These are phyloP conservation scores for Leptatherina wallacei DNA, from an alignment of 2,797 vertebrate genomes.

Conservation along the genomic window DNA sequence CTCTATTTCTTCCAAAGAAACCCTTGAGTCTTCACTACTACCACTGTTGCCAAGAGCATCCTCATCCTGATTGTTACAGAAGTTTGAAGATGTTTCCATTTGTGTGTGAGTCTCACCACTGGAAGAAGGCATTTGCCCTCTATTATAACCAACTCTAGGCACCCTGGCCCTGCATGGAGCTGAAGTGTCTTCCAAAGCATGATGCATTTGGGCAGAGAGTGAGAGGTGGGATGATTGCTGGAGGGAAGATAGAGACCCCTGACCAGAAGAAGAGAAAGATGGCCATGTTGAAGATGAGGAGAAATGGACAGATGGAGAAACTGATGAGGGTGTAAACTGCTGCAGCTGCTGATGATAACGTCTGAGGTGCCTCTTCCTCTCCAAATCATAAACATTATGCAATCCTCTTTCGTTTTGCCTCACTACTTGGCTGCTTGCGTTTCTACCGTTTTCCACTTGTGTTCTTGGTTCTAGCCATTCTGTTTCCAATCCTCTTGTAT, in stretches of 20 bases:
- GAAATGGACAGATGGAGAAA: constrained; percentile 29
- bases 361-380: constrained; percentile 86
- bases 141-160: constrained; percentile 25
- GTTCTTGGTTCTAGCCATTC: constrained; percentile 18
- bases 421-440: neutral
- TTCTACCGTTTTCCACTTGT: constrained; percentile 9
- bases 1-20: constrained; percentile 14
- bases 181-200: constrained; percentile 72
- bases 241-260: constrained; percentile 53
- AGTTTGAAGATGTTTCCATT: constrained; percentile 23
- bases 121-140: constrained; percentile 2
- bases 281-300: constrained; percentile 70
- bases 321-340: constrained; percentile 73
- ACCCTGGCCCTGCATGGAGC: constrained; percentile 61
- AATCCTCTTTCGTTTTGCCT: constrained; percentile 13
- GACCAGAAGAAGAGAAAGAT: constrained; percentile 66
- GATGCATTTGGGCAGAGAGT: constrained; percentile 17
- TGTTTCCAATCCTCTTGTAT: constrained; percentile 8
- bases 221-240: constrained; percentile 12
- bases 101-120: constrained; percentile 15
- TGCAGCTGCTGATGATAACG: constrained; percentile 92
- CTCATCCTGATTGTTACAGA: constrained; percentile 11
- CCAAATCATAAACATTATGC: constrained; percentile 61
- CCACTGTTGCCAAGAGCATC: neutral
- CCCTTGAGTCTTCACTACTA: neutral